Base-by-base conservation (phyloP, 2,113 vertebrate genomes). In the Engystomops pustulosus region DNA sequence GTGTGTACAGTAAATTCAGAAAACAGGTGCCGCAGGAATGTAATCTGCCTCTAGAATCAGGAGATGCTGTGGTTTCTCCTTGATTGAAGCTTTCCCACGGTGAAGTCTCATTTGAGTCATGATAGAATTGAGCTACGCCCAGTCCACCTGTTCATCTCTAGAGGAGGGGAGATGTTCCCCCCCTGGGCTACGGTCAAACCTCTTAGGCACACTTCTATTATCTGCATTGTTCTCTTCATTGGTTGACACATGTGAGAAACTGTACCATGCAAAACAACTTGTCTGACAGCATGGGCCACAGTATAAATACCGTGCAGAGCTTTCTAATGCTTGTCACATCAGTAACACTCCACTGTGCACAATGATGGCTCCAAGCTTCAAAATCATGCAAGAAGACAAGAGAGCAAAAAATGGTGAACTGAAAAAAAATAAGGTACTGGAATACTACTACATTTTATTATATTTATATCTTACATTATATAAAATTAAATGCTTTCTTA, bases 71-170 rank as follows among this genome's bases (percentile, higher is more conserved):
- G 82, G 44, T 77, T 84, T 84, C 36, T 77, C 62, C 32, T 41
- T 68, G 72, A 77, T 45, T 53, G 44, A n/a, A 68, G 82, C 72
- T 84, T 84, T 84, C 82, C 82, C 82, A 84, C 82, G 72, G 72
- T 68, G 32, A 84, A 49, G 71, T 77, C 81, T 83, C 70, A 75
- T 75, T 83, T 75, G 41, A 60, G 81, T 74, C 71, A 67, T 51
- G 68, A 68, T 68, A 84, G 38, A 27, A 69, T 53, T 67, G 71
- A 44, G 5, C 81, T 76, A 49, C 81, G 36, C 81, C 81, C 71
- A 65, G 71, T 84, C 82, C 82, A 84, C 82, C 82, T 84, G 82
- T 77, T 84, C 23, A 44, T 74, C 80, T 62, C 25, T 1, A 55
- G 36, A 71, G 69, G 72, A 69, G 82, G 82, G 60, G 72, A 27